Percentiles rank a stretch among this genome's conserved stretches.
phyloP scores from a whole-genome alignment of 1,140 invertebrate species.

The Drosophila ficusphila region DNA sequence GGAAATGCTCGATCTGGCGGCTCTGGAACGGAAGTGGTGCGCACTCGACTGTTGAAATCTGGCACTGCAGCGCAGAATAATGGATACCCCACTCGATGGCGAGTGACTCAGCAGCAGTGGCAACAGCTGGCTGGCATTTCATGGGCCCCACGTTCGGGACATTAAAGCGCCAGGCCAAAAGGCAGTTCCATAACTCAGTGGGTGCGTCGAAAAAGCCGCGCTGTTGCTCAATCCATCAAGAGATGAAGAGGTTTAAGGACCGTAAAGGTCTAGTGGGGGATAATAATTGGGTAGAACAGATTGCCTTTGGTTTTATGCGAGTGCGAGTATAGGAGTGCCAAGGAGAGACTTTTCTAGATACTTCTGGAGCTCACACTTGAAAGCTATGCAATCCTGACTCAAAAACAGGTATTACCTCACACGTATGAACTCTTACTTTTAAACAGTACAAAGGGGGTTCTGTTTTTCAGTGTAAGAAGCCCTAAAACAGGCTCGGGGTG shows the following conservation, averaged over 20 bases:
- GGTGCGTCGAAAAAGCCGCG: conserved; percentile 34
- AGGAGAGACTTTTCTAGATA: no score
- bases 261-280: not conserved
- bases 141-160: conserved; percentile 56
- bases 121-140: conserved; percentile 34
- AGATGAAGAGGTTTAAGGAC: not conserved
- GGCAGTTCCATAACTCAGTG: conserved; percentile 47
- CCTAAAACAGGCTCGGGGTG: conserved; percentile 25
- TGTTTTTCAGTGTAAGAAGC: conserved; percentile 10
- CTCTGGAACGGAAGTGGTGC: conserved; percentile 77
- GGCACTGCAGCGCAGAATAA: conserved; percentile 60
- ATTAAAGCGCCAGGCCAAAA: conserved; percentile 51
- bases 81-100: conserved; percentile 27
- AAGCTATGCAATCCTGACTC: no score
- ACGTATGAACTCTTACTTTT: no score
- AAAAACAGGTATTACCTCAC: no score
- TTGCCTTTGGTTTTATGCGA: no score
- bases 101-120: conserved; percentile 23
- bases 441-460: no score
- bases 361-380: no score
- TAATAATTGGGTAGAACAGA: no score
- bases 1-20: conserved; percentile 49
- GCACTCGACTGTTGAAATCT: conserved; percentile 71
- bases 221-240: conserved; percentile 21
- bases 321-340: no score